phyloP scores from a whole-genome alignment of 2,888 invertebrate genomes.

The Eilema depressum region DNA sequence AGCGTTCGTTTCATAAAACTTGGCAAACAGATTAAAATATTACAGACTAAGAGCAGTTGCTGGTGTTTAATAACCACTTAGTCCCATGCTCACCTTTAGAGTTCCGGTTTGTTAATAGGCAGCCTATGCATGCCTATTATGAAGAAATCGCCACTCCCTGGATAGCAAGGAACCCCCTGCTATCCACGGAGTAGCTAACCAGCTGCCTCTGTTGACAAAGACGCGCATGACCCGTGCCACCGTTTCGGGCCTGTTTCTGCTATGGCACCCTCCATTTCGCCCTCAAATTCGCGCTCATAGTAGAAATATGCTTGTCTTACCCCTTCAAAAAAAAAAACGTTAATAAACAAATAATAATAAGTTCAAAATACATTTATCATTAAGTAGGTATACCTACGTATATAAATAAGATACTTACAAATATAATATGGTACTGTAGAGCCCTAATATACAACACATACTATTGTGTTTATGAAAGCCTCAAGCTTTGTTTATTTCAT shows the following conservation, averaged over 20 bases:
- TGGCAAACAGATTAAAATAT: constrained; percentile 11
- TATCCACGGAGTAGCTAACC: too few relatives aligned
- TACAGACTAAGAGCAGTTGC: neutral
- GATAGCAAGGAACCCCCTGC: too few relatives aligned
- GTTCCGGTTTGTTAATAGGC: too few relatives aligned
- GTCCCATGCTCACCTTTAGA: too few relatives aligned
- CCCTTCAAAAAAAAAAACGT: neutral
- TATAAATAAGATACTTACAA: neutral
- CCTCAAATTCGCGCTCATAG: too few relatives aligned
- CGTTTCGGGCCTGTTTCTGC: too few relatives aligned
- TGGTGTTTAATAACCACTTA: neutral
- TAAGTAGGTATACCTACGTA: neutral
- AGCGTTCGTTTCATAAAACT: constrained; percentile 12
- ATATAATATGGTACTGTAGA: neutral
- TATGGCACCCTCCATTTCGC: too few relatives aligned
- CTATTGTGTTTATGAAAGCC: constrained; percentile 18
- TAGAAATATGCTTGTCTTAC: neutral
- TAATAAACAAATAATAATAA: neutral
- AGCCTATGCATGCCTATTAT: too few relatives aligned
- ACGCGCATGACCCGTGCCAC: too few relatives aligned
- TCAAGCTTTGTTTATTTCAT: constrained; percentile 28
- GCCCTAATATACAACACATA: neutral
- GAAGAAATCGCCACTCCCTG: too few relatives aligned
- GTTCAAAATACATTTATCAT: neutral
- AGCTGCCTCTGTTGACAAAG: too few relatives aligned